Conservation (phyloP, 2,797 vertebrate genomes). For the Picus viridis region DNA sequence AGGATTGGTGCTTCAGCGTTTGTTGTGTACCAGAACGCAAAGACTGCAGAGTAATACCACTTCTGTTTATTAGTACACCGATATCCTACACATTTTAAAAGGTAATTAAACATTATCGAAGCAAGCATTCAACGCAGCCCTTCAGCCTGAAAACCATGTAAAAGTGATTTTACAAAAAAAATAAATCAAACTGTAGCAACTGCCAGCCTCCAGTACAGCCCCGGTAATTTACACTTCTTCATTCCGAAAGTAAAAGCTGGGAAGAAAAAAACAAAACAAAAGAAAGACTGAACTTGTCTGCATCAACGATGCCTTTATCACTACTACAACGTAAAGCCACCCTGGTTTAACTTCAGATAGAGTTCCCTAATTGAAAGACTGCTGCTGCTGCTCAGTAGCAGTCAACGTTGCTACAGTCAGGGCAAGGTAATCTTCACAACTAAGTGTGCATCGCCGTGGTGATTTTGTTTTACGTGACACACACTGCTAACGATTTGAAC, state of each 20-base stretch:
- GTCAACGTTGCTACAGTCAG: constrained; percentile 36
- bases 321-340: constrained; percentile 36
- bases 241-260: constrained; percentile 44
- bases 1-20: constrained; percentile 78
- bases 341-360: constrained; percentile 2
- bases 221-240: constrained; percentile 48
- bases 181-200: constrained; percentile 70
- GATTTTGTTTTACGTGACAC: constrained; percentile 29
- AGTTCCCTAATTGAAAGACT: constrained; percentile 48
- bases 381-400: constrained; percentile 36
- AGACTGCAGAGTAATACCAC: constrained; percentile 77
- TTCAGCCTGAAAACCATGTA: constrained; percentile 76
- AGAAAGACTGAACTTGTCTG: constrained; percentile 15
- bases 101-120: constrained; percentile 69
- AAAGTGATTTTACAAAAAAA: constrained; percentile 75
- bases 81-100: constrained; percentile 68
- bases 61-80: constrained; percentile 72
- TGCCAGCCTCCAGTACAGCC: constrained; percentile 43
- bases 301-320: constrained; percentile 48
- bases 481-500: constrained; percentile 66
- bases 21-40: constrained; percentile 72
- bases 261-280: neutral
- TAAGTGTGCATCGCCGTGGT: constrained; percentile 53
- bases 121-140: constrained; percentile 75
- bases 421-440: constrained; percentile 52